Base-by-base conservation (phyloP, 2,797 vertebrate genomes). In the Austrolebias charrua region DNA sequence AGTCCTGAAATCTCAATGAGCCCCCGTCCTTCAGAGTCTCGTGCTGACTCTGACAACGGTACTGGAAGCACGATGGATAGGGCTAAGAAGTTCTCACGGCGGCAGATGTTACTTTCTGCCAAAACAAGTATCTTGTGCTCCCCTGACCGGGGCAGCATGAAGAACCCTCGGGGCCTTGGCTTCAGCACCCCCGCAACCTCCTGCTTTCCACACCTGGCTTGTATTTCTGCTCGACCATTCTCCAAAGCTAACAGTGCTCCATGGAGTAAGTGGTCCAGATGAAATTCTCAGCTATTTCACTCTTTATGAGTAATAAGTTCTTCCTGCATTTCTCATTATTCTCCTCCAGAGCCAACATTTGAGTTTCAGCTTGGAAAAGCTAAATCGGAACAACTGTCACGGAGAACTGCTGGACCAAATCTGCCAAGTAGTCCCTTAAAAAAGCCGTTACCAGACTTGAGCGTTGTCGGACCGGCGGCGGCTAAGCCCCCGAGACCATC, bases 401-500 rank as follows among this genome's bases (percentile, higher is more conserved):
- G 56, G 49, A 70, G 40, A 45, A 28, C 60, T 14, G 10, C 6
- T 65, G 75, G 67, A 60, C 16, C 5, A 66, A 59, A 6, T 59
- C 49, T 47, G 14, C 43, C 50, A 3, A 16, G 33, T n/a, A 10
- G 56, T 47, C 80, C 78, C 51, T 72, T 54, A 24, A 71, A 66
- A 71, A 91, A 79, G 66, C 60, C 45, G 60, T 62, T 92, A 1
- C 83, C 90, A 62, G 89, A 89, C 24, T 31, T 69, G 50, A 53
- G 18, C 24, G 69, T 16, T 14, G 53, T 89, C 33, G 80, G 88
- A 1, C 63, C 78, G 1, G 1, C 5, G 5, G 90, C 90, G 4
- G 40, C 47, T 16, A 93, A 92, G 67, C 91, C 91, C 35, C 63
- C 47, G 44, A 87, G 90, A 77, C 92, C 92, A 28, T 88, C 86